Percentiles rank a stretch among this genome's conserved stretches.
These are phyloP conservation scores for Parasteatoda tepidariorum DNA, from an alignment of 1,140 invertebrate genomes.

Conservation along the genomic window DNA sequence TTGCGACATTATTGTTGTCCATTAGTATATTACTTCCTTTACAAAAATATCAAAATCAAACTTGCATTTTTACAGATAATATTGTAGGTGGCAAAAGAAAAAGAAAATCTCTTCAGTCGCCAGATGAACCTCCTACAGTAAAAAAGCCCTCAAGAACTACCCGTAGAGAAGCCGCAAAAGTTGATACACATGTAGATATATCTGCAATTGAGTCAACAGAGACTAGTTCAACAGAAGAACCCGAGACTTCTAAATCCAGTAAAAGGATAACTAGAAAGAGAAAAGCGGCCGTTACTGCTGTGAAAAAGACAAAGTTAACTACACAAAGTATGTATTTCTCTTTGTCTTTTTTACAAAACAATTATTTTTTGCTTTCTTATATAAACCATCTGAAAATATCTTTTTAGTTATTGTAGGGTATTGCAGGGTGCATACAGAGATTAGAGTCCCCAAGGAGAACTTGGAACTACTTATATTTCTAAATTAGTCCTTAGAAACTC, in stretches of 20 bases:
- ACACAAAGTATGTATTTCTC: neutral
- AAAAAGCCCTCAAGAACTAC: constrained; percentile 13
- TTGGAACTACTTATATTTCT: too few relatives aligned
- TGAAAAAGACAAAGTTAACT: neutral
- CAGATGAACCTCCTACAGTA: neutral
- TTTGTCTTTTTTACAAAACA: neutral
- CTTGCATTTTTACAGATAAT: constrained; percentile 38
- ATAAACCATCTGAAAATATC: too few relatives aligned
- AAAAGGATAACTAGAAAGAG: neutral
- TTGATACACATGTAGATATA: constrained; percentile 45
- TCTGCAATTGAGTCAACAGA: neutral
- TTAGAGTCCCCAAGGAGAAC: too few relatives aligned
- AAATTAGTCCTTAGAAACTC: too few relatives aligned
- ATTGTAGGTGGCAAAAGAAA: constrained; percentile 41
- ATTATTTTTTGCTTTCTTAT: neutral
- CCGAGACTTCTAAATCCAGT: neutral
- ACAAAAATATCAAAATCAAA: too few relatives aligned
- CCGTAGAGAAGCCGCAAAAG: neutral
- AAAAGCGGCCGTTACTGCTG: constrained; percentile 7
- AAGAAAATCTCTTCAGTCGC: constrained; percentile 41
- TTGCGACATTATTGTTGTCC: too few relatives aligned
- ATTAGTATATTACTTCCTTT: too few relatives aligned
- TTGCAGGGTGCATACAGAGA: too few relatives aligned
- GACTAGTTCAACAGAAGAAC: neutral
- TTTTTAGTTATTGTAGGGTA: neutral